These are phyloP conservation scores for Drosophila takahashii DNA, from an alignment of 1,140 invertebrate genomes.

Conservation along the genomic window DNA sequence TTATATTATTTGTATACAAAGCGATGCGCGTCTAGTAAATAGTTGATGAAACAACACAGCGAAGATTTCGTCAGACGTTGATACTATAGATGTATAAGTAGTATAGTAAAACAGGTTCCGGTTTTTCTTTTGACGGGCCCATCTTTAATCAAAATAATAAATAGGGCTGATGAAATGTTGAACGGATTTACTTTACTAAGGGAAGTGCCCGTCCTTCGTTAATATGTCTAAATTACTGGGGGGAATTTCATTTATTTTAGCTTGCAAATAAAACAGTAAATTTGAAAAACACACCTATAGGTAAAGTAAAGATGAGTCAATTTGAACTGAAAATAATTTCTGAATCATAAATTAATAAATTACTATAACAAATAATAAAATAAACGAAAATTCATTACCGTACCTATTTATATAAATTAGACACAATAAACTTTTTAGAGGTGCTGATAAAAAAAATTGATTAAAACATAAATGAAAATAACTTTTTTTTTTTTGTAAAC, in stretches of 20 bases:
- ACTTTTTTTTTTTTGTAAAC: too few species aligned
- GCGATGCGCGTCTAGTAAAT: constrained; percentile 22
- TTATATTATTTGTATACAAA: constrained; percentile 15
- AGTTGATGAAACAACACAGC: constrained; percentile 46
- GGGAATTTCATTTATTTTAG: not conserved
- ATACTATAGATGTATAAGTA: constrained; percentile 10
- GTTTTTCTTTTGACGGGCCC: constrained; percentile 31
- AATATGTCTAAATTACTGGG: not conserved
- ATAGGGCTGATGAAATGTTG: constrained; percentile 30
- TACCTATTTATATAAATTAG: too few species aligned
- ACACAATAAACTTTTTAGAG: too few species aligned
- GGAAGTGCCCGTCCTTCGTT: constrained; percentile 9
- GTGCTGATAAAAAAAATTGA: too few species aligned
- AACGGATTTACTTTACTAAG: constrained; percentile 6
- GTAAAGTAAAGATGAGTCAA: not conserved
- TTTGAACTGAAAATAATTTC: not conserved
- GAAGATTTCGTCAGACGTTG: constrained; percentile 46
- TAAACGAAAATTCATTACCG: too few species aligned
- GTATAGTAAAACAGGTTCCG: constrained; percentile 29
- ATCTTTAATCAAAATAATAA: constrained; percentile 33
- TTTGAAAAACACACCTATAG: not conserved
- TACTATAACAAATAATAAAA: not conserved
- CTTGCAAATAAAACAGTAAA: not conserved
- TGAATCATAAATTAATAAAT: not conserved
- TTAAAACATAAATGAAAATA: too few species aligned